A percentile compares a stretch with the other conserved stretches of the same genome.
Evolutionary conservation across 2,797 vertebrate genomes (phyloP).

Genomic region (Pseudochromis fuscus): DNA sequence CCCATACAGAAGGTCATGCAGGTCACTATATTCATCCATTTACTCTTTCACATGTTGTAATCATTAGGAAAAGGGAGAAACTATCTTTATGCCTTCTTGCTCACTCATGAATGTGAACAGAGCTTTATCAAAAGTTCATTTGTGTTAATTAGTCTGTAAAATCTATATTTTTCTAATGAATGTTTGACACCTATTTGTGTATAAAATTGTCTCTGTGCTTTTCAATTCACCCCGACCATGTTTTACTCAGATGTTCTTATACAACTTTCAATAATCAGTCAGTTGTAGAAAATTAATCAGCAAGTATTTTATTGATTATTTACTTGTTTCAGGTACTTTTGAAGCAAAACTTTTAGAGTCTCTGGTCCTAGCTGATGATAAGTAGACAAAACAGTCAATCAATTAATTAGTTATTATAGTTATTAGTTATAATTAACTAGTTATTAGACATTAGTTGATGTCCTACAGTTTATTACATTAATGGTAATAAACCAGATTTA

Average conservation of each 20-base stretch:
- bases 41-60: not conserved
- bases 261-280: no score
- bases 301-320: not conserved
- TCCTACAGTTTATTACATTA: not conserved
- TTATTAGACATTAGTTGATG: not conserved
- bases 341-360: not conserved
- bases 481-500: not conserved
- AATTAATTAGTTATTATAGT: no score
- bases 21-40: slow-evolving; percentile 29
- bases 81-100: no score
- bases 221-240: no score
- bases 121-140: no score
- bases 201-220: no score
- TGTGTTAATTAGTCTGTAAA: no score
- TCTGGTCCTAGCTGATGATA: not conserved
- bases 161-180: no score
- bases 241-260: no score
- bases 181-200: no score
- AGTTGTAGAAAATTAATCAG: not conserved
- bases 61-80: not conserved
- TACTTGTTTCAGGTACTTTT: not conserved
- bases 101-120: no score
- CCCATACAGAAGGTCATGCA: slow-evolving; percentile 35
- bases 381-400: not conserved
- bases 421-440: no score